Evolutionary conservation across 2,888 invertebrate genomes (phyloP).

Genomic region (Microplitis manilae): DNA sequence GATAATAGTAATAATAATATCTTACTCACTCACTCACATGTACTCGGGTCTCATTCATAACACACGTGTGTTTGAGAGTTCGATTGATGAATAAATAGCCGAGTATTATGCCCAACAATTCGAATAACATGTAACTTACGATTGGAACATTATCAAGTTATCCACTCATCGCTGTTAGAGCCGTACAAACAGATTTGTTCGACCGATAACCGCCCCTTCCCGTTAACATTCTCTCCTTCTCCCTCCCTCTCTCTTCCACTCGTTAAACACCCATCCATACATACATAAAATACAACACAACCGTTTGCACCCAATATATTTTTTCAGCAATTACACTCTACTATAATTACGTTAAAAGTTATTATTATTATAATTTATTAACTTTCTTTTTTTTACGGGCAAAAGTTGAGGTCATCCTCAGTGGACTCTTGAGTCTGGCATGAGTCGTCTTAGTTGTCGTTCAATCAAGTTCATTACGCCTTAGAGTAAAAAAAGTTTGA

Average conservation of each 20-base stretch:
- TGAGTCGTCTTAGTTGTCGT: background rate
- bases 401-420: conserved; percentile 48
- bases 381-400: conserved; percentile 42
- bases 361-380: conserved; percentile 3
- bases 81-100: conserved; percentile 42
- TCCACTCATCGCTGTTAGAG: conserved; percentile 53
- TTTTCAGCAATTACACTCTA: too few species aligned
- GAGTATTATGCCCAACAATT: conserved; percentile 43
- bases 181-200: conserved; percentile 54
- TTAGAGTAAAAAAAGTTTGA: background rate
- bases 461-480: conserved; percentile 28
- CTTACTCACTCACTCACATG: conserved; percentile 2
- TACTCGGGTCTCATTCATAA: background rate
- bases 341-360: too few species aligned
- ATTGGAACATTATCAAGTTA: conserved; percentile 54
- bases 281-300: background rate
- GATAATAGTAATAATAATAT: background rate
- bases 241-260: conserved; percentile 19
- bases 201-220: conserved; percentile 41
- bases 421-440: conserved; percentile 12
- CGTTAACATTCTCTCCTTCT: conserved; percentile 7
- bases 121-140: conserved; percentile 54
- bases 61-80: conserved; percentile 1
- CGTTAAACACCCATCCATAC: conserved; percentile 1
- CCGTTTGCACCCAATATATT: background rate